These are phyloP conservation scores for Papilio protenor DNA, from an alignment of 2,888 invertebrate genomes.

Conservation along the genomic window DNA sequence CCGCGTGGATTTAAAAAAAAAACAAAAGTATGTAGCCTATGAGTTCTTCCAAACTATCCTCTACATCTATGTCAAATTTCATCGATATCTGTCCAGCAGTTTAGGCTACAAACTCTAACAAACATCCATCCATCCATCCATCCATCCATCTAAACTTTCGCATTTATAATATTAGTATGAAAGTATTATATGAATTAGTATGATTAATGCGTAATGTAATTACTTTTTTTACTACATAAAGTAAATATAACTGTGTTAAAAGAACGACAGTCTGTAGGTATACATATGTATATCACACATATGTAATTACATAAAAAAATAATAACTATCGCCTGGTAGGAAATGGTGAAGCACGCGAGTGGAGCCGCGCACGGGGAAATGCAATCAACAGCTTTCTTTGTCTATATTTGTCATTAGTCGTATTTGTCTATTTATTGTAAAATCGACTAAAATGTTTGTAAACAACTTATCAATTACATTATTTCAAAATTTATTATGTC, in stretches of 20 bases:
- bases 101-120: too few species aligned
- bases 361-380: background rate
- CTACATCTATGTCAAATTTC: too few species aligned
- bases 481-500: background rate
- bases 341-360: conserved; percentile 4
- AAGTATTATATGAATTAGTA: too few species aligned
- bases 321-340: background rate
- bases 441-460: background rate
- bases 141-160: too few species aligned
- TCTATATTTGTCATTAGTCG: background rate
- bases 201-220: background rate
- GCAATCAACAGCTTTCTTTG: background rate
- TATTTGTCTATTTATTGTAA: background rate
- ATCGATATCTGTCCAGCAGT: too few species aligned
- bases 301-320: background rate
- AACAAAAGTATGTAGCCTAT: too few species aligned
- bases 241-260: background rate
- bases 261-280: background rate
- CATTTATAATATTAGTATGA: too few species aligned
- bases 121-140: too few species aligned
- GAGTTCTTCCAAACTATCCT: too few species aligned
- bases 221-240: background rate
- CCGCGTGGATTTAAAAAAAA: too few species aligned
- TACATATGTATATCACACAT: background rate
- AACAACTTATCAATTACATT: background rate